These are phyloP conservation scores for Sebastes schlegelii DNA, from an alignment of 2,113 vertebrate genomes.

Conservation along the genomic window DNA sequence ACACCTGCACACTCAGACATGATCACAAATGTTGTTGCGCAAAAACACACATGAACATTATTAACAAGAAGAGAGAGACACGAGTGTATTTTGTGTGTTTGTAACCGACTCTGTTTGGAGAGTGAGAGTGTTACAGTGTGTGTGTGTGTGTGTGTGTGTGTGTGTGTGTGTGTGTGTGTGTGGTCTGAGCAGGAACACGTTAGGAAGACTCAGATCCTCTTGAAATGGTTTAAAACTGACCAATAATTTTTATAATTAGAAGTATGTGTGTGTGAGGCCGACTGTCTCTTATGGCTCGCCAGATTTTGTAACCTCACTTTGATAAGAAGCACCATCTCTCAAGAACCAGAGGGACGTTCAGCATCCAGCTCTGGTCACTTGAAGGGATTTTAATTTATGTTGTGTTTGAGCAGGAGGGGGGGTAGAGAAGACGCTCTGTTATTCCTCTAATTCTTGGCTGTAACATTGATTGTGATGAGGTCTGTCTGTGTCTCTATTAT, in stretches of 20 bases:
- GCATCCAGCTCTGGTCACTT: constrained; percentile 14
- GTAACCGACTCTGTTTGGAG: background rate
- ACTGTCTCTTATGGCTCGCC: constrained; percentile 22
- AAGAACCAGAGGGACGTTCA: constrained; percentile 30
- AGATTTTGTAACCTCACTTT: background rate
- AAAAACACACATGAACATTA: constrained; percentile 58
- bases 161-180: constrained; percentile 29
- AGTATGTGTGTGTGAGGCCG: background rate
- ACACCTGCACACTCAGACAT: constrained; percentile 70
- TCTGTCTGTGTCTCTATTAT: constrained; percentile 58
- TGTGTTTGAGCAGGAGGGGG: background rate
- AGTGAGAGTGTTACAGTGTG: constrained; percentile 45
- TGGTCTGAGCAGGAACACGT: constrained; percentile 40
- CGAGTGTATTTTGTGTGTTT: constrained; percentile 25
- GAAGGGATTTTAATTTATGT: constrained; percentile 12
- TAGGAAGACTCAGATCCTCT: constrained; percentile 54
- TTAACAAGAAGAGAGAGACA: constrained; percentile 65
- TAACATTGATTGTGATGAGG: constrained; percentile 48
- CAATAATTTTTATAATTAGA: background rate
- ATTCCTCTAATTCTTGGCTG: constrained; percentile 60
- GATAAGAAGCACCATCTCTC: constrained; percentile 56
- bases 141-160: background rate
- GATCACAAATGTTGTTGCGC: constrained; percentile 57
- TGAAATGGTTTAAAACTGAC: constrained; percentile 42
- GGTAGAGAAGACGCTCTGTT: constrained; percentile 15